phyloP scores from a whole-genome alignment of 2,797 vertebrate genomes.

The Onychomys torridus region DNA sequence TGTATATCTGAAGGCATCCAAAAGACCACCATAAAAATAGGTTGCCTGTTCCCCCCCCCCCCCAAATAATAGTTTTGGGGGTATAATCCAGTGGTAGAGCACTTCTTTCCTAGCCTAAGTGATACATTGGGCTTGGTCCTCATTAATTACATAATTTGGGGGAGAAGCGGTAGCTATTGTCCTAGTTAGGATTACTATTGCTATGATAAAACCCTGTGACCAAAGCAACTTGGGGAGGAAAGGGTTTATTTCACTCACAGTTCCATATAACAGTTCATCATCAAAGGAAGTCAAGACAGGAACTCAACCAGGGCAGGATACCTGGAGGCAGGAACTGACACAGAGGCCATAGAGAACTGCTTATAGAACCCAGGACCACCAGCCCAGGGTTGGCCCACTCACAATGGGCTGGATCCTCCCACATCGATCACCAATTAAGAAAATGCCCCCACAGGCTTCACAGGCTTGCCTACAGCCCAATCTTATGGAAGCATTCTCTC shows the following conservation, averaged over 20 bases:
- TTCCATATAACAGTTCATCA: not conserved
- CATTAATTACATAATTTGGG: not conserved
- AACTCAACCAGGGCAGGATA: not conserved
- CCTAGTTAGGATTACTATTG: not conserved
- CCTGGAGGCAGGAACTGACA: not conserved
- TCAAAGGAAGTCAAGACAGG: not conserved
- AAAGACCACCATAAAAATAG: not conserved
- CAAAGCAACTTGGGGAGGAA: not conserved
- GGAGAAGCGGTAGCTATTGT: not conserved
- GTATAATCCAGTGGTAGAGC: not conserved
- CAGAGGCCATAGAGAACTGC: not conserved
- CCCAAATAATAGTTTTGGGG: not conserved
- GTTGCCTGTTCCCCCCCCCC: not conserved
- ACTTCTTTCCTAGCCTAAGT: not conserved
- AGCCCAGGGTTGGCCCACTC: too few species aligned
- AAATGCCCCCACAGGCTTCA: not conserved
- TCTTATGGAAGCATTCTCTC: not conserved
- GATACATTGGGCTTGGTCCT: not conserved
- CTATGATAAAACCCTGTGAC: not conserved
- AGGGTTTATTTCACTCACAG: not conserved
- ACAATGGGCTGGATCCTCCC: not conserved
- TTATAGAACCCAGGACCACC: not conserved
- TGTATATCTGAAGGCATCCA: not conserved
- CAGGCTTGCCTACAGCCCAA: not conserved
- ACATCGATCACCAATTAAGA: not conserved